phyloP scores from a whole-genome alignment of 30 jellyfish, hydroid and myxozoan genomes.

The Aurelia coerulea region DNA sequence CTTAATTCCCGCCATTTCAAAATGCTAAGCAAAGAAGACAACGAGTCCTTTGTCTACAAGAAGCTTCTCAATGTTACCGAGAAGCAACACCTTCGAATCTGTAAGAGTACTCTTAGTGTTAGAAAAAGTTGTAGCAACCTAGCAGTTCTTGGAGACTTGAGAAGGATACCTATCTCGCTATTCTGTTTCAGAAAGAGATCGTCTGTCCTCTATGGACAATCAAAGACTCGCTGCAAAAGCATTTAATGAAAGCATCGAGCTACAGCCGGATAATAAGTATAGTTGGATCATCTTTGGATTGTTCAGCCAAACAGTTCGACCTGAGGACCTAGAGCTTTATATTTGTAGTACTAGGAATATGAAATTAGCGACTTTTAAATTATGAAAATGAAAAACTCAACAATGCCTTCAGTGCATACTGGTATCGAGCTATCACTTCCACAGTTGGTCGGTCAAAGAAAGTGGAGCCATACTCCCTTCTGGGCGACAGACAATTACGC shows the following conservation, averaged over 20 bases:
- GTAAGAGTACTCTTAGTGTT: slow-evolving; percentile 6
- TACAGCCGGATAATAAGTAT: slow-evolving; percentile 6
- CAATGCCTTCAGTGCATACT: slow-evolving; percentile 1
- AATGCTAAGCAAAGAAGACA: not conserved
- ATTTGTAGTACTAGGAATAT: slow-evolving; percentile 2
- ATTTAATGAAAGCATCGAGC: slow-evolving; percentile 13
- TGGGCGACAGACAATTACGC: not conserved
- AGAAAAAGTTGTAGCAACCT: not conserved
- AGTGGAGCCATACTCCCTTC: slow-evolving; percentile 7
- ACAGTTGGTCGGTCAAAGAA: slow-evolving; percentile 11
- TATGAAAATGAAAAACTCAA: not conserved
- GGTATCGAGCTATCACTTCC: slow-evolving; percentile 15
- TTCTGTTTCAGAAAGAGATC: not conserved
- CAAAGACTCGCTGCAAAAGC: slow-evolving; percentile 7
- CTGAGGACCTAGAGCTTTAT: not conserved
- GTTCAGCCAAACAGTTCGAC: slow-evolving; percentile 7
- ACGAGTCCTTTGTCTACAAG: not conserved
- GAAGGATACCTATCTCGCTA: slow-evolving; percentile 9
- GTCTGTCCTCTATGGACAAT: not conserved
- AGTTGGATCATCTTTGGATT: slow-evolving; percentile 11
- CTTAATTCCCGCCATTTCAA: not conserved
- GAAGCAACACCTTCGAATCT: slow-evolving; percentile 17
- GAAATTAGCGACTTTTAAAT: not conserved
- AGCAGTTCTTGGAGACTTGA: slow-evolving; percentile 3
- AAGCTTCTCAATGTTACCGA: slow-evolving; percentile 10